Evolutionary conservation across 2,113 vertebrate genomes (phyloP).

Genomic region (Tetrao urogallus): DNA sequence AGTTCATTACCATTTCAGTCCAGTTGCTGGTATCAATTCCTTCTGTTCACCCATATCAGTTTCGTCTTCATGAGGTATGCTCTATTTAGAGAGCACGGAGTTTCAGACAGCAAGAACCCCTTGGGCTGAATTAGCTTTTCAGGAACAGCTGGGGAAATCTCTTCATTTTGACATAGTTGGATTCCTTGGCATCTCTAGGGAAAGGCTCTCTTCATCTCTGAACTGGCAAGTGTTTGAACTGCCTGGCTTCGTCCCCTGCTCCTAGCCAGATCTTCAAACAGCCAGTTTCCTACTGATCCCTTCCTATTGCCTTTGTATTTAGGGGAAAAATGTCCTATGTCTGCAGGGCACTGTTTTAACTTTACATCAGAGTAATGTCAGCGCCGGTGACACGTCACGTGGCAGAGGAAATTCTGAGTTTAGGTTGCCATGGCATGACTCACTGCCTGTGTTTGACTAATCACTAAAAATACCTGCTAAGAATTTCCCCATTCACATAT

Average conservation of each 20-base stretch:
- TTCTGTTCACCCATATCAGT: not conserved
- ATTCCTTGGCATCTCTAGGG: not conserved
- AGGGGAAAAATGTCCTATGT: not conserved
- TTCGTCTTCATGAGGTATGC: not conserved
- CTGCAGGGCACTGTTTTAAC: not conserved
- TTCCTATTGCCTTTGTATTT: not conserved
- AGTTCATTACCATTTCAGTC: constrained; percentile 52
- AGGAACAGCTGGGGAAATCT: not conserved
- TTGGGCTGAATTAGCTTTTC: not conserved
- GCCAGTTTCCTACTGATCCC: not conserved
- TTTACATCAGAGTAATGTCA: not conserved
- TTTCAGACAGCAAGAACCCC: not conserved
- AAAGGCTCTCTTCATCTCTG: constrained; percentile 2
- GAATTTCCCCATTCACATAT: not conserved
- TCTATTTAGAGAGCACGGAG: not conserved
- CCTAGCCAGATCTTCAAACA: not conserved
- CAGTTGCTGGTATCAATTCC: constrained; percentile 3
- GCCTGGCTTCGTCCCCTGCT: not conserved
- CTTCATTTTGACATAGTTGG: not conserved
- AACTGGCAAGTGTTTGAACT: not conserved
- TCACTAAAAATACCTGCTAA: not conserved
- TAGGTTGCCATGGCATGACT: constrained; percentile 6
- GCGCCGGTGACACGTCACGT: not conserved
- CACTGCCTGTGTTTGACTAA: constrained; percentile 7
- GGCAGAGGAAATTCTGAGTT: constrained; percentile 45